phyloP scores from a whole-genome alignment of 2,888 invertebrate genomes.

The Rhaphigaster nebulosa region DNA sequence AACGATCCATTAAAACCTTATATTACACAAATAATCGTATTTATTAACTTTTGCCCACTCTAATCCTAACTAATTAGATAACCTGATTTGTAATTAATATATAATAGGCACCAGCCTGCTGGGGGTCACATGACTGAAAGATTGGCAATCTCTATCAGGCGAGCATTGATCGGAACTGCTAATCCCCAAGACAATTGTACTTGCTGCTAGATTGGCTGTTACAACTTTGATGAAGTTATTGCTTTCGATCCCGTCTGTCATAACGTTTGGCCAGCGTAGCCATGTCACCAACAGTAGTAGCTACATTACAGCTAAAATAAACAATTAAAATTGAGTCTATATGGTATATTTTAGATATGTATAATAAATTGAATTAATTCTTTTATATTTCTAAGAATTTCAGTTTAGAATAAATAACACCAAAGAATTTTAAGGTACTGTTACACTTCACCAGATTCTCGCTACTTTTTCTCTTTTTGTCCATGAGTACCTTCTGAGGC shows the following conservation, averaged over 20 bases:
- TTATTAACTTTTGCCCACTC: background rate
- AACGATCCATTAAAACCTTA: too few species aligned
- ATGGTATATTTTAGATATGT: background rate
- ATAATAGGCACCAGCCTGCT: background rate
- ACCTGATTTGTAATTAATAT: background rate
- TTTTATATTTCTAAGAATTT: background rate
- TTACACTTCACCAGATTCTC: too few species aligned
- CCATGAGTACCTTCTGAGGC: too few species aligned
- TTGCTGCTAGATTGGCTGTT: conserved; percentile 31
- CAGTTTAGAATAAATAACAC: too few species aligned
- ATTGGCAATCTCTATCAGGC: conserved; percentile 15
- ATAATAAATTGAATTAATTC: background rate
- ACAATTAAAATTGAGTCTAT: background rate
- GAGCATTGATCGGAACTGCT: background rate
- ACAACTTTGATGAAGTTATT: conserved; percentile 45
- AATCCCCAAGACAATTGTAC: conserved; percentile 21
- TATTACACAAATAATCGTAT: too few species aligned
- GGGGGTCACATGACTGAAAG: background rate
- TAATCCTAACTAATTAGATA: background rate
- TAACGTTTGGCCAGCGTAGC: background rate
- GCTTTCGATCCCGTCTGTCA: conserved; percentile 43
- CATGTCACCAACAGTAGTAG: background rate
- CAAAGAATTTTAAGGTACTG: too few species aligned
- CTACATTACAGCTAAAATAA: background rate
- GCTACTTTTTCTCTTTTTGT: too few species aligned